Base-by-base conservation (phyloP, 2,113 vertebrate genomes). In the Tor tambroides region DNA sequence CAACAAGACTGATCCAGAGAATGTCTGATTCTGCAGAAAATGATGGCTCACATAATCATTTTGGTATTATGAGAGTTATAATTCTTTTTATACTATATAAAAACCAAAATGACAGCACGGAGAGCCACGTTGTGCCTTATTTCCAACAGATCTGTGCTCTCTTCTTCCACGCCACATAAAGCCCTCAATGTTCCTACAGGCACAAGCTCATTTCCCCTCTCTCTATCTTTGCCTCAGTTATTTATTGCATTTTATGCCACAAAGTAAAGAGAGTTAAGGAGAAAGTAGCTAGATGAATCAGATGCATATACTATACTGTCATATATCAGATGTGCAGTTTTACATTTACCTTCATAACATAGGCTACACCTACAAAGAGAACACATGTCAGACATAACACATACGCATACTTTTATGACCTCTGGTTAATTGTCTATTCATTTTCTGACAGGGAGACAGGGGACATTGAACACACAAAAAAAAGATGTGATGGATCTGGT, bases 91-190 rank as follows among this genome's bases (percentile, higher is more conserved):
- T 28, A 14, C 74, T 38, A 32, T 56, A 79, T 54, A 77, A 80
- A 56, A 80, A 7, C 21, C 38, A 10, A 63, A 61, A 80, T 51
- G 23, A 80, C 51, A 61, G 54, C 32, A 61, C 6, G 1, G 19
- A 35, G 35, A 61, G 54, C 32, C 32, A 38, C 30, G 15, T 51
- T 49, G 11, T 84, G 46, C 19, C 5, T 72, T 9, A 74, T 74
- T 28, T 56, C 38, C 56, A 0, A 49, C 26, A 28, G 38, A 67
- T 84, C 26, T 38, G 46, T 23, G 26, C 46, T 77, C 80, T 72
- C 78, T 35, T 77, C 46, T 63, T 49, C 49, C 87, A 91, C 71
- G 89, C 91, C 91, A 92, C 91, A 91, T 87, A 89, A 93, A 94
- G 86, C 88, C 80, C 88, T 87, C 88, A 90, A 88, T 89, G 88